Base-by-base conservation (phyloP, 1,140 invertebrate species). In the Fopius arisanus region DNA sequence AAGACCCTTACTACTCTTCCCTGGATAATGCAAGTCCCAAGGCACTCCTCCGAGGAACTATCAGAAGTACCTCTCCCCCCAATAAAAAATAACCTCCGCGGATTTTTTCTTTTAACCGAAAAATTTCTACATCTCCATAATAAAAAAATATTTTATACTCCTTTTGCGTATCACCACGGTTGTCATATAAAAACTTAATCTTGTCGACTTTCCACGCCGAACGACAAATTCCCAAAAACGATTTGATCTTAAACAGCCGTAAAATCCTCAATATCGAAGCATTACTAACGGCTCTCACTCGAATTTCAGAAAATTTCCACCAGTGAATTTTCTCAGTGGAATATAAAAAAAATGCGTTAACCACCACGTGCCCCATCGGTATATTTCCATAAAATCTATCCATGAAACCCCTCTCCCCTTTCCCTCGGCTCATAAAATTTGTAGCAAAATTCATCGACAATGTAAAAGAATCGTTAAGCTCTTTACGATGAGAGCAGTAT, bases 1-100 rank as follows among this genome's bases (percentile, higher is more conserved):
- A 78, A 78, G 74, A 76, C 70, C 70, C 72, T 48, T 74, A 71
- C 74, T 75, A 69, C 74, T 63, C 66, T 75, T 76, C 67, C 59
- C 70, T 33, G 67, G 72, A 73, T 78, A 78, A 78, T 78, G 75
- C 66, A 78, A 26, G 76, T 73, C 70, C 48, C 73, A 41, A 67
- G 73, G 69, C 70, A 37, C 41, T 67, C 33, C 29, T 31, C 66
- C 10, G 63, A 71, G 70, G 72, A 63, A 43, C 67, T 54, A 33
- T 23, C 43, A 43, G 12, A 31, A 26, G 33, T 23, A 67, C 37
- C 41, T 31, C 41, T 69, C 41, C 10, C 23, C n/a, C n/a, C n/a
- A n/a, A n/a, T n/a, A n/a, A n/a, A n/a, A n/a, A n/a, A n/a, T n/a
- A n/a, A 51, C 41, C 7, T 23, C 29, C n/a, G n/a, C 26, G 63